A percentile compares a stretch with the other conserved stretches of the same genome.
These are phyloP conservation scores for Carcina quercana DNA, from an alignment of 2,888 invertebrate species.

Conservation along the genomic window DNA sequence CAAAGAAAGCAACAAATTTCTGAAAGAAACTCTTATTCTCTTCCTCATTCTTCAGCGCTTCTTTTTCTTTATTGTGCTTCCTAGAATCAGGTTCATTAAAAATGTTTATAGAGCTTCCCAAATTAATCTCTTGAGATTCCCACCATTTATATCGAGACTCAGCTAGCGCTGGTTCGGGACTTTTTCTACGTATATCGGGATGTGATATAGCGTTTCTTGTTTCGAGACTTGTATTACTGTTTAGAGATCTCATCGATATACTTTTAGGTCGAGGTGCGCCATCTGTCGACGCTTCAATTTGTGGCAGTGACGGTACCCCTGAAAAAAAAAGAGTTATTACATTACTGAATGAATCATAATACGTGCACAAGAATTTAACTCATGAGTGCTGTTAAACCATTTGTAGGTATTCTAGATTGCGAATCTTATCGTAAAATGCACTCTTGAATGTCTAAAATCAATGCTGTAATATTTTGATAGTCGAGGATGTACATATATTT, in stretches of 20 bases:
- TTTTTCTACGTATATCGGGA: slow-evolving; percentile 49
- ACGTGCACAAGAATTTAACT: too few species aligned
- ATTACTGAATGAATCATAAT: not conserved
- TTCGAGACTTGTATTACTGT: slow-evolving; percentile 37
- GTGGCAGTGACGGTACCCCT: slow-evolving; percentile 35
- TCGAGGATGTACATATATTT: too few species aligned
- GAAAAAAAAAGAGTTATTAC: slow-evolving; percentile 15
- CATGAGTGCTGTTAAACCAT: too few species aligned
- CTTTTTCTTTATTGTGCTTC: slow-evolving; percentile 29
- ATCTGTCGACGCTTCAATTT: slow-evolving; percentile 29
- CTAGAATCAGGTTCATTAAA: slow-evolving; percentile 51
- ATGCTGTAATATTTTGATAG: too few species aligned
- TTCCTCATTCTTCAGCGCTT: slow-evolving; percentile 19
- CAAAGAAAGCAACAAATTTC: slow-evolving; percentile 72
- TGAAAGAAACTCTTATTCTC: slow-evolving; percentile 30
- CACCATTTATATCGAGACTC: slow-evolving; percentile 68
- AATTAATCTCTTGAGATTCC: slow-evolving; percentile 73
- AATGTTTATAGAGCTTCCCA: slow-evolving; percentile 76
- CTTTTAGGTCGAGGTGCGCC: slow-evolving; percentile 44
- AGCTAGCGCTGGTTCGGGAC: slow-evolving; percentile 31
- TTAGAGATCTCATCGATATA: slow-evolving; percentile 52
- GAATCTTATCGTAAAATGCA: too few species aligned
- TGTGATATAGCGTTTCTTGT: slow-evolving; percentile 56
- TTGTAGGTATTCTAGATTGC: too few species aligned
- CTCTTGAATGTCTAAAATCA: too few species aligned